Base-by-base conservation (phyloP, 2,888 invertebrate genomes). In the Crepidodera aurea region DNA sequence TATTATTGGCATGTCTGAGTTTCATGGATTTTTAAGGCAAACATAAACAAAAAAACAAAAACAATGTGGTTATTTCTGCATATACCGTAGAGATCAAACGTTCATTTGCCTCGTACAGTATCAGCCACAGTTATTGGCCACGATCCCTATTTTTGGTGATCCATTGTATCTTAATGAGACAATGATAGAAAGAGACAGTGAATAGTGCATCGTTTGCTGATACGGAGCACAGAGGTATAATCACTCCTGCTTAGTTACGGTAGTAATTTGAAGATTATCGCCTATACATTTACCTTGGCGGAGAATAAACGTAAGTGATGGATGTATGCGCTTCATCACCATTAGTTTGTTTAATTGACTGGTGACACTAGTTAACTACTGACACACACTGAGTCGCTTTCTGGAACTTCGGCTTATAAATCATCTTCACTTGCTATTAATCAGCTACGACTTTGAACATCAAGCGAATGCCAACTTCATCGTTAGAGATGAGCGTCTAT, bases 281-380 rank as follows among this genome's bases (percentile, higher is more conserved):
- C 48, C 57, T 39, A 48, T 57, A 57, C 57, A 57, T 57, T 57
- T 50, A 57, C 57, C 50, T 57, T 27, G 57, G 37, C 57, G 37
- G 22, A 18, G 57, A 57, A 57, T 57, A 57, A 57, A 57, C 57
- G 57, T 57, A 57, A 57, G 57, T 57, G 57, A 57, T 57, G 48
- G 57, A 57, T 57, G 57, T 39, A 25, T 50, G 57, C 39, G 57
- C 57, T 57, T 57, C 57, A 57, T 57, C 57, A 57, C 57, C 57
- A 57, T 57, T 57, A 57, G 57, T 57, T 57, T 48, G 50, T 57
- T 57, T 57, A 57, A 57, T 57, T 57, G 57, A 57, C 57, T 57
- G 57, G 57, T 50, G 57, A 57, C 57, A 57, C 57, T 57, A 57
- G 57, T 57, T 57, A 57, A 50, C 57, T 57, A 44, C 50, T 18